A percentile compares a stretch with the other conserved stretches of the same genome.
phyloP scores from a whole-genome alignment of 1,140 invertebrate species.

The Eueides isabella region DNA sequence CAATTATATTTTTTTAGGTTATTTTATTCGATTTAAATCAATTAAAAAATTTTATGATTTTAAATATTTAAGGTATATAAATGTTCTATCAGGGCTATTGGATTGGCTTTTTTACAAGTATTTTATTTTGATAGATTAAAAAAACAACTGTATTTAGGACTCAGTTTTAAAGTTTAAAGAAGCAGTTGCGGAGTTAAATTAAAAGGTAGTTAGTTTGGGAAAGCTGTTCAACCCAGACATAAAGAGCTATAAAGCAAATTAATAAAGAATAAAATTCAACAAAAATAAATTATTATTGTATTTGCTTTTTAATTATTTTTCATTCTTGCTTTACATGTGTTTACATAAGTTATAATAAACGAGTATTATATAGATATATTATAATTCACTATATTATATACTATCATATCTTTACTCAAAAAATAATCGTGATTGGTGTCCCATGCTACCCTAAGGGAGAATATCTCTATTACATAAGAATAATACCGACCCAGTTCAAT shows the following conservation, averaged over 20 bases:
- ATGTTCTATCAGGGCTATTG: too few species aligned
- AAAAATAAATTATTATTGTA: not conserved
- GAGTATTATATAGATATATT: not conserved
- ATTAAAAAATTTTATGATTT: too few species aligned
- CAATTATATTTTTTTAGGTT: too few species aligned
- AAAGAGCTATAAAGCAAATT: not conserved
- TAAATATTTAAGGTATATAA: too few species aligned
- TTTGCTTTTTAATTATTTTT: not conserved
- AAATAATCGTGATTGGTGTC: not conserved
- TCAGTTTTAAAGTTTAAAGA: not conserved
- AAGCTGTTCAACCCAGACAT: not conserved
- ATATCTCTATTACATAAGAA: not conserved
- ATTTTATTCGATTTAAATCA: too few species aligned
- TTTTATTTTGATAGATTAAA: too few species aligned
- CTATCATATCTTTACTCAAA: not conserved
- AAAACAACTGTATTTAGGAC: not conserved
- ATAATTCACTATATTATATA: too few species aligned
- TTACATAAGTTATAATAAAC: not conserved
- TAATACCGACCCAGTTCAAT: not conserved
- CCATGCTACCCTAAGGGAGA: not conserved
- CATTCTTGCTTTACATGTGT: not conserved
- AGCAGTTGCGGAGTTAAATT: not conserved
- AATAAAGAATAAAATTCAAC: too few species aligned
- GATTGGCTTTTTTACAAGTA: too few species aligned
- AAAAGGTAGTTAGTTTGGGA: not conserved